These are phyloP conservation scores for Bothrops jararaca DNA, from an alignment of 2,113 vertebrate genomes.

Conservation along the genomic window DNA sequence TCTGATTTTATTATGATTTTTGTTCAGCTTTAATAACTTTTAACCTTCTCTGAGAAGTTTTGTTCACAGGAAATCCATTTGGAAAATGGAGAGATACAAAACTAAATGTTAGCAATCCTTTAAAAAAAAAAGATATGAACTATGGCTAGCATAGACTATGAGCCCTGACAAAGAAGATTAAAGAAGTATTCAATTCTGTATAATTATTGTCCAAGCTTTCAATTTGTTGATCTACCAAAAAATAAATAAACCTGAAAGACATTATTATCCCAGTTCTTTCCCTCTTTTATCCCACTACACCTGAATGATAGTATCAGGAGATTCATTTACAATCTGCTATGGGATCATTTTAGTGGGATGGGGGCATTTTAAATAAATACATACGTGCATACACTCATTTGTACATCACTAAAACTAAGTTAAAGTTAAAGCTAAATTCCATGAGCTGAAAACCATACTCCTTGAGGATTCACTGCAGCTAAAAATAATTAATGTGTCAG, in stretches of 20 bases:
- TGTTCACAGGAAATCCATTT: not conserved
- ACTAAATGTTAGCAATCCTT: not conserved
- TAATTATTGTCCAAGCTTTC: not conserved
- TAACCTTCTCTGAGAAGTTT: not conserved
- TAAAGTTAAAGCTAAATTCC: constrained; percentile 21
- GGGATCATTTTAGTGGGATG: not conserved
- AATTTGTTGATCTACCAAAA: not conserved
- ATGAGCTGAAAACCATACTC: constrained; percentile 26
- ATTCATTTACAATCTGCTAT: not conserved
- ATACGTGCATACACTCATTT: not conserved
- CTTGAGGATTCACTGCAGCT: constrained; percentile 33
- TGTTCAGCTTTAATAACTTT: not conserved
- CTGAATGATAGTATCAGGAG: not conserved
- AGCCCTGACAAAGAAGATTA: not conserved
- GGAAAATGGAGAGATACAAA: not conserved
- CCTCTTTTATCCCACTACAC: not conserved
- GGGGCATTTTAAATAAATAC: not conserved
- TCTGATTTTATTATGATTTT: not conserved
- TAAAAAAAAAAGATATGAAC: not conserved
- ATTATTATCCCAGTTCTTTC: not conserved
- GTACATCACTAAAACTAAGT: not conserved
- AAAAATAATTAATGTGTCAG: constrained; percentile 50
- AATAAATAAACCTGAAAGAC: not conserved
- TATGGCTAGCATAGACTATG: not conserved
- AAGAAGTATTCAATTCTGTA: not conserved